A percentile compares a stretch with the other conserved stretches of the same genome.
Conservation (phyloP, 2,888 invertebrate species). For the Trachelus stipa region DNA sequence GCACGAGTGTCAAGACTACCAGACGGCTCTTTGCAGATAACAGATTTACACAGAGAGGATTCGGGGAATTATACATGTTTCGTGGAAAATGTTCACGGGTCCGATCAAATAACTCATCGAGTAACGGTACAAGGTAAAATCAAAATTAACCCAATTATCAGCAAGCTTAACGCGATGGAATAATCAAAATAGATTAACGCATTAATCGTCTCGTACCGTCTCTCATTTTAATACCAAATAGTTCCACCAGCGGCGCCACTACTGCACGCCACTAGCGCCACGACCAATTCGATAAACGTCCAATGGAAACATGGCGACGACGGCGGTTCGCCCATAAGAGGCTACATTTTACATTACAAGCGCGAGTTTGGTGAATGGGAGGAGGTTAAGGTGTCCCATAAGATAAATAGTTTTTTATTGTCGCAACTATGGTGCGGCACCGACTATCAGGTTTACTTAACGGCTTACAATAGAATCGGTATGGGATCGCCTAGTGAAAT, state of each 20-base stretch:
- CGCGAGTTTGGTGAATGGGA: slow-evolving; percentile 93
- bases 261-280: slow-evolving; percentile 83
- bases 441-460: slow-evolving; percentile 87
- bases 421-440: slow-evolving; percentile 90
- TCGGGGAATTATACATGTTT: slow-evolving; percentile 91
- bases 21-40: slow-evolving; percentile 80
- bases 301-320: slow-evolving; percentile 87
- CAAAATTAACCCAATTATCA: neutral
- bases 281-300: slow-evolving; percentile 84
- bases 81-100: slow-evolving; percentile 86
- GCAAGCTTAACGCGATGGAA: neutral
- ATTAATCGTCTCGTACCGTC: neutral
- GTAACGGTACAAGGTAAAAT: slow-evolving; percentile 70
- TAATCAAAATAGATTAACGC: neutral
- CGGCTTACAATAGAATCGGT: slow-evolving; percentile 91
- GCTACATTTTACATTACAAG: slow-evolving; percentile 91
- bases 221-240: slow-evolving; percentile 49
- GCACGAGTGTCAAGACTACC: slow-evolving; percentile 74
- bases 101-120: slow-evolving; percentile 84
- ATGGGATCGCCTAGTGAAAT: slow-evolving; percentile 91
- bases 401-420: slow-evolving; percentile 82
- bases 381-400: slow-evolving; percentile 86
- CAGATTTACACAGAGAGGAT: slow-evolving; percentile 83
- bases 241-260: slow-evolving; percentile 90
- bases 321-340: slow-evolving; percentile 74